Evolutionary conservation across 2,113 vertebrate genomes (phyloP), one percentile per base, ranked within the genome.

Genomic region (Strigops habroptila): DNA sequence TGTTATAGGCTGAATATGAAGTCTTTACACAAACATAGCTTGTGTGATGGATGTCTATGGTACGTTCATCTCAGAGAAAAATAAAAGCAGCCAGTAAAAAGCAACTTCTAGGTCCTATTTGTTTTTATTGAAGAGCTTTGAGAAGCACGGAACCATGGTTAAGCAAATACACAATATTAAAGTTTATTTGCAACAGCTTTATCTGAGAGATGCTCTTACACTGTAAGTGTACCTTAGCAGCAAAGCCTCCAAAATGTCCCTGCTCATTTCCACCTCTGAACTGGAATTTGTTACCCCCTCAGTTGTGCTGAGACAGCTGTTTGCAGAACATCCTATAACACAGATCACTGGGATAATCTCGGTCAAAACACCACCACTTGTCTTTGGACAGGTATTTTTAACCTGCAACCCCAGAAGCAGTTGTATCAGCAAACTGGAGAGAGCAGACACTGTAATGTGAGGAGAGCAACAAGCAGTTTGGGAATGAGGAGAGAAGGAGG

Each of bases 331-430:
- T 12, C 37, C 65, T 44, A 22, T 43, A 71, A 68, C 95, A 22
- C 23, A 68, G 52, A 68, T 60, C 1, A 0, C 55, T 64, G 59
- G 21, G 59, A 78, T 80, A 43, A 70, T 57, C 64, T 78, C 1
- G 1, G 77, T 57, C 79, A 48, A 79, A 89, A 68, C 33, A 62
- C 0, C 48, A 52, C 12, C 48, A 12, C 43, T 84, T 93, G 77
- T 84, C 62, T 68, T 71, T 19, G 69, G 44, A 93, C 30, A 43
- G 65, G 4, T 89, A 95, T 89, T 95, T 96, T 95, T 89, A 93
- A 60, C 57, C 30, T 93, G 89, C 49, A 95, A 73, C 33, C 70
- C 48, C 52, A 92, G 52, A 63, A 93, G 46, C 64, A 84, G 81
- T 60, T 93, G 51, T 70, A 57, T 89, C 93, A 93, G 93, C 95